Conservation (phyloP, 2,797 vertebrate species). For the Phylloscopus collybita region DNA sequence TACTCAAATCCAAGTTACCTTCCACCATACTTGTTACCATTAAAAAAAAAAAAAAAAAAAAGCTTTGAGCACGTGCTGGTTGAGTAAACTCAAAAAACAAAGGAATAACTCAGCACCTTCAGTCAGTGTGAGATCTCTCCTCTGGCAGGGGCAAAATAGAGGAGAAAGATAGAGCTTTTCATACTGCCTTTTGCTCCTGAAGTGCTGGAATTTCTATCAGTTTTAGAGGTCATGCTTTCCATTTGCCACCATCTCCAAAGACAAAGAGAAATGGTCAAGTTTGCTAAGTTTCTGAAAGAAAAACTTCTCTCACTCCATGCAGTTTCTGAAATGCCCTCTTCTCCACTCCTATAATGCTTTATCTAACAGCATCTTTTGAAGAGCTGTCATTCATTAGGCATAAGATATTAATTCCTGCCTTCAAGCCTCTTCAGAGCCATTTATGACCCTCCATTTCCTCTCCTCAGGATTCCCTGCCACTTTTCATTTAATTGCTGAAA, state of each 20-base stretch:
- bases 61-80: not conserved
- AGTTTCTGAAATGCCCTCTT: not conserved
- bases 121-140: not conserved
- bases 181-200: not conserved
- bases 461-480: not conserved
- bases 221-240: not conserved
- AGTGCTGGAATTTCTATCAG: not conserved
- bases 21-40: not conserved
- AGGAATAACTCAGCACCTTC: not conserved
- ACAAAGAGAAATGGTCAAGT: not conserved
- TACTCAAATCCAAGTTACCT: not conserved
- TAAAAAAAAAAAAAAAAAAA: not conserved
- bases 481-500: slow-evolving; percentile 21
- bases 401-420: not conserved
- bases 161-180: not conserved
- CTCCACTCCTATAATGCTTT: not conserved
- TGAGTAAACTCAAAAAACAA: not conserved
- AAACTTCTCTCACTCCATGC: not conserved
- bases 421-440: not conserved
- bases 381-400: not conserved
- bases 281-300: not conserved
- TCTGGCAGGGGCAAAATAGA: not conserved
- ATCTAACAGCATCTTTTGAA: not conserved
- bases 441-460: not conserved
- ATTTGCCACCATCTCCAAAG: not conserved